Conservation (phyloP, 1,140 invertebrate genomes). For the Pseudomyrmex sp. region DNA sequence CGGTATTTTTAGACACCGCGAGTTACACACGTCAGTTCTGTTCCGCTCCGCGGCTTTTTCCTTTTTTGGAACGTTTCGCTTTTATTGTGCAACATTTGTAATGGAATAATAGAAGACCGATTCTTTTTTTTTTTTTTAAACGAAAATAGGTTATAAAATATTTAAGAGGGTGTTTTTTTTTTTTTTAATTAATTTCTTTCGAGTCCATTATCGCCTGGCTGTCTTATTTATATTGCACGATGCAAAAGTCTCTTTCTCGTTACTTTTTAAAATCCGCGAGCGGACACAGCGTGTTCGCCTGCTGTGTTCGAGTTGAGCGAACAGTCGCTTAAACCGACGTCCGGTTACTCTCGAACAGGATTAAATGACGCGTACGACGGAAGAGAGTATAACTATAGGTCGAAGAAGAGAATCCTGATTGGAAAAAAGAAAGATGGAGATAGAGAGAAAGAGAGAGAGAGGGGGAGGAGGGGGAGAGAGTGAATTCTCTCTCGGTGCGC, state of each 20-base stretch:
- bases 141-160: too few species aligned
- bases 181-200: too few species aligned
- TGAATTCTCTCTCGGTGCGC: not conserved
- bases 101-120: too few species aligned
- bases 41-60: not conserved
- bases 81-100: not conserved
- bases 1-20: conserved; percentile 36
- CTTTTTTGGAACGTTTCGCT: not conserved
- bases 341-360: not conserved
- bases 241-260: not conserved
- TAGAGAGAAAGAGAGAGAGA: not conserved
- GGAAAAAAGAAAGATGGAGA: not conserved
- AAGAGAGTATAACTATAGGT: not conserved
- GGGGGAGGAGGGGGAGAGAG: too few species aligned
- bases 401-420: not conserved
- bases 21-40: not conserved
- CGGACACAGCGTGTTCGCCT: too few species aligned
- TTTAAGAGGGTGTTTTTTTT: too few species aligned
- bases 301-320: not conserved
- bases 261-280: conserved; percentile 17
- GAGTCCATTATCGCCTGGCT: too few species aligned
- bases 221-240: too few species aligned
- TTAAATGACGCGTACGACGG: conserved; percentile 34
- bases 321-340: not conserved
- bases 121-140: too few species aligned